Base-by-base conservation (phyloP, 2,113 vertebrate species). In the Ceuthmochares aereus region DNA sequence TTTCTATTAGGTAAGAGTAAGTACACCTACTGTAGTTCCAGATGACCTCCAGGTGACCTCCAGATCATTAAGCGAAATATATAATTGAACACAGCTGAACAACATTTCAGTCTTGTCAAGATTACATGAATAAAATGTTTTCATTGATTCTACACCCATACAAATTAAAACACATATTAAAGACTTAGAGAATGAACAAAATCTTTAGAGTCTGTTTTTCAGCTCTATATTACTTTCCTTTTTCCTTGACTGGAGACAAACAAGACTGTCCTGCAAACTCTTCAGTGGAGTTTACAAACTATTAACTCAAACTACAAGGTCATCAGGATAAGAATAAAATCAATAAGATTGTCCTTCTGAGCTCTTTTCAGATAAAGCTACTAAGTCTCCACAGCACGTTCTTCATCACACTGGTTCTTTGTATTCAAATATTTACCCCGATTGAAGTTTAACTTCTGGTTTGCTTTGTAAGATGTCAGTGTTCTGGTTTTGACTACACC, bases 221-320 rank as follows among this genome's bases (percentile, higher is more conserved):
- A 88, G 51, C 29, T 70, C 26, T 34, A 59, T 15, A 7, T 49
- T 64, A 89, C 93, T 93, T 81, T 70, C 43, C 68, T 92, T 84
- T 90, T 82, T 85, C 74, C 95, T 94, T 95, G 89, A 95, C 85
- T 91, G 36, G 82, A 96, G 80, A 96, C 78, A 96, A 97, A 96
- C 62, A 95, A 66, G 86, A 90, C 89, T 54, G 54, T 74, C 49
- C 75, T 2, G 0, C 42, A 96, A 90, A 97, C 63, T 91, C 95
- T 96, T 93, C 55, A 96, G 32, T 32, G 2, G 6, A 89, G 84
- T 90, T 96, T 93, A 92, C 62, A 98, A 97, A 95, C 94, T 77
- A 96, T 93, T 95, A 95, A 83, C 90, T 95, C 94, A 95, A 96
- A 87, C 72, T 86, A 92, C 75, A 97, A 97, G 94, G 93, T 96